A percentile compares a stretch with the other conserved stretches of the same genome.
phyloP scores from a whole-genome alignment of 2,888 invertebrate species.

The Papilio protenor region DNA sequence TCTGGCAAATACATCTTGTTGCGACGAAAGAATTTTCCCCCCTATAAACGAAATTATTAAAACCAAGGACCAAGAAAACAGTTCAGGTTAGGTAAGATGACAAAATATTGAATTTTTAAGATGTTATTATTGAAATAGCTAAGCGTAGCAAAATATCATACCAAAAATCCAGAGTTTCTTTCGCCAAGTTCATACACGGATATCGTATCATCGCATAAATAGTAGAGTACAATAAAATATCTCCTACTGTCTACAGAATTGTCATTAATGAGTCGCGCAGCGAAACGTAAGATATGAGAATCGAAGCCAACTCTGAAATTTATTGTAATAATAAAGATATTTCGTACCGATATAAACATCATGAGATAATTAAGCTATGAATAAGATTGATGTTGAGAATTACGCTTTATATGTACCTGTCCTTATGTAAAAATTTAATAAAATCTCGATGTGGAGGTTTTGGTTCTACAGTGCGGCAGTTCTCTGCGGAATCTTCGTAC shows the following conservation, averaged over 20 bases:
- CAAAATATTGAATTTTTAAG: neutral
- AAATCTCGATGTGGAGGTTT: slow-evolving; percentile 91
- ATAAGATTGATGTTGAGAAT: neutral
- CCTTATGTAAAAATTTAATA: slow-evolving; percentile 91
- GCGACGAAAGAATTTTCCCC: slow-evolving; percentile 88
- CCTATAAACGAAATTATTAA: slow-evolving; percentile 56
- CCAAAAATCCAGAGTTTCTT: slow-evolving; percentile 87
- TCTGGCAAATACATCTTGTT: slow-evolving; percentile 89
- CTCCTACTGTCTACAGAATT: slow-evolving; percentile 86
- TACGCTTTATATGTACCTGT: slow-evolving; percentile 83
- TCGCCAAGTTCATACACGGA: slow-evolving; percentile 91
- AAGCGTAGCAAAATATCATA: neutral
- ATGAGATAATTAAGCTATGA: no score
- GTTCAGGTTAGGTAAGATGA: neutral
- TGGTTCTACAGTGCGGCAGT: slow-evolving; percentile 92
- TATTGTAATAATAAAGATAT: neutral
- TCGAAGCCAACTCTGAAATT: slow-evolving; percentile 87
- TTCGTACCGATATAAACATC: no score
- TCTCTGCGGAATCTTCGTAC: slow-evolving; percentile 95
- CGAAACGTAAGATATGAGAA: slow-evolving; percentile 91
- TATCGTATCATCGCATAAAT: slow-evolving; percentile 92
- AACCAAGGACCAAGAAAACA: neutral
- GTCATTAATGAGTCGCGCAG: slow-evolving; percentile 90
- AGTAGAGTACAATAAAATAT: slow-evolving; percentile 92
- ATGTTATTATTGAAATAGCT: neutral